These are phyloP conservation scores for Idaea straminata DNA, from an alignment of 2,888 invertebrate genomes.

Conservation along the genomic window DNA sequence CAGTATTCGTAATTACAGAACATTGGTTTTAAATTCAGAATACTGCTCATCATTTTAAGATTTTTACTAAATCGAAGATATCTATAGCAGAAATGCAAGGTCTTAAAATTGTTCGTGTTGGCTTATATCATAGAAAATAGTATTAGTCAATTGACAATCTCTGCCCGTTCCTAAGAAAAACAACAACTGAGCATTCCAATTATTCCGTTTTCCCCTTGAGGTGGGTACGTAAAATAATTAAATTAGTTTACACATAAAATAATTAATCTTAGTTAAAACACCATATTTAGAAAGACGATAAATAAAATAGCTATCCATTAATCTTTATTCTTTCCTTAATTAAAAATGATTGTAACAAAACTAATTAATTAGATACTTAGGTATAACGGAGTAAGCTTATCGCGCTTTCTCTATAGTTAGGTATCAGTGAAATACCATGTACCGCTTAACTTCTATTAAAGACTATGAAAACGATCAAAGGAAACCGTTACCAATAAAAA, in stretches of 20 bases:
- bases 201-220: neutral
- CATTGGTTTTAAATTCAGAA: too few relatives aligned
- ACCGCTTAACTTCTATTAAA: neutral
- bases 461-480: neutral
- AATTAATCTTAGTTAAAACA: constrained; percentile 5
- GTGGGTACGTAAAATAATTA: neutral
- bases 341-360: neutral
- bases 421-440: neutral
- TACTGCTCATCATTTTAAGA: too few relatives aligned
- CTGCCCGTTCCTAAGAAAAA: too few relatives aligned
- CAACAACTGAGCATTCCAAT: neutral
- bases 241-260: constrained; percentile 9
- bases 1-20: too few relatives aligned
- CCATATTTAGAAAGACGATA: neutral
- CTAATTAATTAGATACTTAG: neutral
- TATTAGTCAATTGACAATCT: too few relatives aligned
- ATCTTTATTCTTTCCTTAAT: neutral
- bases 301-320: neutral
- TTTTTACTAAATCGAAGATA: too few relatives aligned
- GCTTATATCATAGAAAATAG: too few relatives aligned
- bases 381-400: neutral
- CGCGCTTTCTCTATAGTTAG: neutral
- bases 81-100: too few relatives aligned
- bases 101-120: too few relatives aligned
- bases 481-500: neutral